Conservation (phyloP, 1,140 invertebrate genomes). For the Drosophila arizonae region DNA sequence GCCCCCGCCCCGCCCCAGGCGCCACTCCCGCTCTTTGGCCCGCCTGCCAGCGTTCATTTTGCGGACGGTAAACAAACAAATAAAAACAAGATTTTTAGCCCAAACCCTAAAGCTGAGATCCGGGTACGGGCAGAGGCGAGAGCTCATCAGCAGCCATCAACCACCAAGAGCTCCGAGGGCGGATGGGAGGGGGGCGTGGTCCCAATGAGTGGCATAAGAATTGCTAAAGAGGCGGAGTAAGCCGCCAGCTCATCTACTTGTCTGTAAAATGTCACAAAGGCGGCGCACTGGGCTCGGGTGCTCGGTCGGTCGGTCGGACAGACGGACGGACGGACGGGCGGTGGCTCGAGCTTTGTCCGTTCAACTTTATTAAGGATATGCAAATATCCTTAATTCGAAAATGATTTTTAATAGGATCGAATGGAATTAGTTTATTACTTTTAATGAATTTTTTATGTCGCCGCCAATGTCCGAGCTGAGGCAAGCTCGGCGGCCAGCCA, state of each 20-base stretch:
- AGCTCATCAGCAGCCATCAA: conserved; percentile 71
- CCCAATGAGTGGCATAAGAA: conserved; percentile 7
- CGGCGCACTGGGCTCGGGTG: conserved; percentile 3
- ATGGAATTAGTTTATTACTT: conserved; percentile 83
- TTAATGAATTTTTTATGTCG: conserved; percentile 83
- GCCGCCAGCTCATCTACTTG: conserved; percentile 65
- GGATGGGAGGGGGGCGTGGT: neutral
- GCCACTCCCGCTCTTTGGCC: neutral
- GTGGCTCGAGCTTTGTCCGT: conserved; percentile 23
- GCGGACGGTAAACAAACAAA: conserved; percentile 81
- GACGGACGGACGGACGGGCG: neutral
- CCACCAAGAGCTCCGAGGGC: conserved; percentile 41
- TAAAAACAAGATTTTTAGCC: conserved; percentile 75
- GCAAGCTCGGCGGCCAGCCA: conserved; percentile 15
- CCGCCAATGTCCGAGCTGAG: conserved; percentile 25
- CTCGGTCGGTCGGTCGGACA: neutral
- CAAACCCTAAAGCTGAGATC: neutral
- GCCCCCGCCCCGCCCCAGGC: neutral
- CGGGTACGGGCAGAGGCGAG: conserved; percentile 4
- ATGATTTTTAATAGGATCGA: conserved; percentile 83
- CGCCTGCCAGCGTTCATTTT: conserved; percentile 70
- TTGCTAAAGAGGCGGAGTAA: conserved; percentile 24
- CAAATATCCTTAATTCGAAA: conserved; percentile 83
- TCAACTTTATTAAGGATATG: conserved; percentile 82
- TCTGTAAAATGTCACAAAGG: conserved; percentile 80